phyloP scores from a whole-genome alignment of 1,140 invertebrate species.

The Thrips palmi region DNA sequence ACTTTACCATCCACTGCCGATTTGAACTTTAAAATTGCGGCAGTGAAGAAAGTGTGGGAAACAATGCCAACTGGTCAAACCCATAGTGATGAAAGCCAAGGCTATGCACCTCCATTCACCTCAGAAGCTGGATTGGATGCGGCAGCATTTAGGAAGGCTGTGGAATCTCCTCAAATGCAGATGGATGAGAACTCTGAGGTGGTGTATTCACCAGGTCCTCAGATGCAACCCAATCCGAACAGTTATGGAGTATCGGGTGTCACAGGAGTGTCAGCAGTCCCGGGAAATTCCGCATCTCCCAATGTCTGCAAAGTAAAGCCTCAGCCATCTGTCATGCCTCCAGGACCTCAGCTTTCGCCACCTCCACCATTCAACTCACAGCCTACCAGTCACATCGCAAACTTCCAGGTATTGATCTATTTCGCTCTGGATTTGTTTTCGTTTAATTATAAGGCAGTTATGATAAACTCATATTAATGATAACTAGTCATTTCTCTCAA shows the following conservation, averaged over 20 bases:
- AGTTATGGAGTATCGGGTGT: too few relatives aligned
- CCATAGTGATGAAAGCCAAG: not conserved
- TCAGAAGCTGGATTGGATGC: not conserved
- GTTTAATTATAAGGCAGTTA: constrained; percentile 13
- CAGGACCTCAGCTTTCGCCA: constrained; percentile 6
- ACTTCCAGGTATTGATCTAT: constrained; percentile 30
- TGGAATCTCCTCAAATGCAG: too few relatives aligned
- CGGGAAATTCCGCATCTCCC: constrained; percentile 9
- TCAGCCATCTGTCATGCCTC: constrained; percentile 29
- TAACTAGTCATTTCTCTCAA: not conserved
- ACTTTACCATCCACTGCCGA: constrained; percentile 62
- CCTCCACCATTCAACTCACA: constrained; percentile 29
- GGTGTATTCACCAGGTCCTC: not conserved
- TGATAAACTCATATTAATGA: too few relatives aligned
- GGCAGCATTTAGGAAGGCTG: too few relatives aligned
- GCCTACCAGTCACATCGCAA: constrained; percentile 26
- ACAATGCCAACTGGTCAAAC: not conserved
- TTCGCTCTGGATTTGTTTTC: constrained; percentile 16
- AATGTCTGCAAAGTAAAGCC: constrained; percentile 27
- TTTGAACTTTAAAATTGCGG: constrained; percentile 83
- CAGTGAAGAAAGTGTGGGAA: constrained; percentile 62
- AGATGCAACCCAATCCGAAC: too few relatives aligned
- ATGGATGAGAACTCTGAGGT: too few relatives aligned
- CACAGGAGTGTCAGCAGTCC: too few relatives aligned
- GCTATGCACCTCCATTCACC: not conserved